Evolutionary conservation across 2,888 invertebrate genomes (phyloP).

Genomic region (Dysmachus trigonus): DNA sequence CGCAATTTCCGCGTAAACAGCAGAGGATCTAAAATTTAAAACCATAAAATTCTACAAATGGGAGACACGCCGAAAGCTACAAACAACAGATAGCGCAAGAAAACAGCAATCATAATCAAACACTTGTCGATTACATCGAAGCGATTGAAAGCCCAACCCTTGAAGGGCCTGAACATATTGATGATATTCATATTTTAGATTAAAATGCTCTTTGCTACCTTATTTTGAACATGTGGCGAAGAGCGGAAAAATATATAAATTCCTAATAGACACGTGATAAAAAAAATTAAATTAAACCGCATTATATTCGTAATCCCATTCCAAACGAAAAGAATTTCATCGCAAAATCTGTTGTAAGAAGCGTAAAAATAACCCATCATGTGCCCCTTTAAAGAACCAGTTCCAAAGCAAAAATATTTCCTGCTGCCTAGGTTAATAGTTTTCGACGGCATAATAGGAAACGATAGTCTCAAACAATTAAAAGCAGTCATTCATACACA

Average conservation of each 20-base stretch:
- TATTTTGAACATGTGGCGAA: slow-evolving; percentile 48
- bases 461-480: too few relatives aligned
- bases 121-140: not conserved
- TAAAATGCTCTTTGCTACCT: too few relatives aligned
- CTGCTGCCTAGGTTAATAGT: not conserved
- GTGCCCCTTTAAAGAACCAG: slow-evolving; percentile 26
- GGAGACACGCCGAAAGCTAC: not conserved
- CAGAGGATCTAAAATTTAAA: slow-evolving; percentile 13
- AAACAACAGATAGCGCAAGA: not conserved
- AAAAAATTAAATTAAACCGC: slow-evolving; percentile 49
- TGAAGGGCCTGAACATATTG: not conserved
- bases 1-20: not conserved
- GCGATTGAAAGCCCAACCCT: not conserved
- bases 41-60: not conserved
- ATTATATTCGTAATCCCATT: slow-evolving; percentile 36
- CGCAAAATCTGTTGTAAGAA: slow-evolving; percentile 47
- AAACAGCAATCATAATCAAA: too few relatives aligned
- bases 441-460: not conserved
- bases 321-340: slow-evolving; percentile 46
- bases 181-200: slow-evolving; percentile 51
- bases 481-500: too few relatives aligned
- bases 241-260: slow-evolving; percentile 49
- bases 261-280: slow-evolving; percentile 49
- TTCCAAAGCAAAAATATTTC: not conserved
- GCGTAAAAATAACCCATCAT: slow-evolving; percentile 45